Evolutionary conservation across 2,797 vertebrate species (phyloP).

Genomic region (Anabacerthia variegaticeps): DNA sequence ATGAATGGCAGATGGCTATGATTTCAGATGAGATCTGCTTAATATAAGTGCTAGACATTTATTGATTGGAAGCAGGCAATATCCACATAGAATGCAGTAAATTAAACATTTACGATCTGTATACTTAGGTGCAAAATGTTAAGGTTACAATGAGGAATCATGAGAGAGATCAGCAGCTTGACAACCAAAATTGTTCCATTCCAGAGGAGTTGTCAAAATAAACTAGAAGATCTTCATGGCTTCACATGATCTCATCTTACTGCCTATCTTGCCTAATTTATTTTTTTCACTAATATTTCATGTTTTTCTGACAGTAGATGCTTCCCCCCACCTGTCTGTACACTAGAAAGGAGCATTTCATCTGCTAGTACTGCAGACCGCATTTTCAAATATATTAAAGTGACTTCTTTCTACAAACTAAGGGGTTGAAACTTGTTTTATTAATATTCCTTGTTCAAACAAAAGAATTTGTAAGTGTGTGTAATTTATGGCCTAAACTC

Average conservation of each 20-base stretch:
- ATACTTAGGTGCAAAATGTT: not conserved
- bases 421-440: not conserved
- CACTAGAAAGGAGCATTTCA: not conserved
- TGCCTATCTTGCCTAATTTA: not conserved
- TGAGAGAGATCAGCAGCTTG: not conserved
- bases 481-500: not conserved
- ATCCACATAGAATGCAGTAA: not conserved
- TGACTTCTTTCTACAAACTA: not conserved
- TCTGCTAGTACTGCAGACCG: not conserved
- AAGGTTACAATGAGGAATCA: not conserved
- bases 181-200: not conserved
- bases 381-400: not conserved
- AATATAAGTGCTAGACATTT: not conserved
- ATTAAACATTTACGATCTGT: not conserved
- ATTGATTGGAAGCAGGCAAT: not conserved
- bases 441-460: not conserved
- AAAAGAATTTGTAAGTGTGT: not conserved
- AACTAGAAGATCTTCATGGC: not conserved
- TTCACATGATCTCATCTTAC: not conserved
- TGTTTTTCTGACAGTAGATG: not conserved
- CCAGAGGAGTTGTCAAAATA: not conserved
- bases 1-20: not conserved
- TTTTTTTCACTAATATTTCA: not conserved
- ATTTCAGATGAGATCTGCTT: not conserved
- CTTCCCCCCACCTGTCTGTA: not conserved